Base-by-base conservation (phyloP, 1,140 invertebrate genomes). In the Meloidogyne chitwoodi region DNA sequence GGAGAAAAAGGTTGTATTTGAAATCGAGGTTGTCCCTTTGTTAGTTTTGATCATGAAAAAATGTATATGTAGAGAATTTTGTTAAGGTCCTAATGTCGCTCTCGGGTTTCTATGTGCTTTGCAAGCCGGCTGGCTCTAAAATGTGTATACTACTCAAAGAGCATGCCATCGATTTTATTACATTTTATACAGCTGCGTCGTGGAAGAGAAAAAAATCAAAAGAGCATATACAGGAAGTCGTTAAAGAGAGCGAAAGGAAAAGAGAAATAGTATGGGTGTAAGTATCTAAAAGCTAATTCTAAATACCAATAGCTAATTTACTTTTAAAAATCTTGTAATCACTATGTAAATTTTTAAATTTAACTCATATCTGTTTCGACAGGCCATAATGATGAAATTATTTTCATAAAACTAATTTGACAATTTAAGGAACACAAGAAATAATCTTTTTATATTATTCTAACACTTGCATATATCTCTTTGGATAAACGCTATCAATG, bases 401-500 rank as follows among this genome's bases (percentile, higher is more conserved):
- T n/a, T n/a, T n/a, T n/a, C n/a, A n/a, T n/a, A n/a, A n/a, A n/a
- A n/a, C n/a, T 64, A 27, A 24, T 64, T 64, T 64, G 27, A 64
- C 4, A 0, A 38, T 4, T 44, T 44, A 44, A 19, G 41, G 14
- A 16, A 19, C n/a, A n/a, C n/a, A 48, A n/a, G 1, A 4, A n/a
- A 6, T 8, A 56, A n/a, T 5, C n/a, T 2, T 22, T 56, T 56
- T n/a, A n/a, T 56, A 56, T 5, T 56, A n/a, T 41, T 41, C 0
- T 11, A 41, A 14, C 2, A 56, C 19, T 4, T 19, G 4, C n/a
- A 56, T 14, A 24, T 4, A 22, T 12, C 19, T 71, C 69, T 62
- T 22, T 41, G 19, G 1, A 41, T 22, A 74, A 75, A 56, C 31
- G 22, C 81, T 62, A 64, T n/a, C 48, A n/a, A 84, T 84, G 83